These are phyloP conservation scores for Gymnoscelis rufifasciata DNA, from an alignment of 2,888 invertebrate genomes.

Conservation along the genomic window DNA sequence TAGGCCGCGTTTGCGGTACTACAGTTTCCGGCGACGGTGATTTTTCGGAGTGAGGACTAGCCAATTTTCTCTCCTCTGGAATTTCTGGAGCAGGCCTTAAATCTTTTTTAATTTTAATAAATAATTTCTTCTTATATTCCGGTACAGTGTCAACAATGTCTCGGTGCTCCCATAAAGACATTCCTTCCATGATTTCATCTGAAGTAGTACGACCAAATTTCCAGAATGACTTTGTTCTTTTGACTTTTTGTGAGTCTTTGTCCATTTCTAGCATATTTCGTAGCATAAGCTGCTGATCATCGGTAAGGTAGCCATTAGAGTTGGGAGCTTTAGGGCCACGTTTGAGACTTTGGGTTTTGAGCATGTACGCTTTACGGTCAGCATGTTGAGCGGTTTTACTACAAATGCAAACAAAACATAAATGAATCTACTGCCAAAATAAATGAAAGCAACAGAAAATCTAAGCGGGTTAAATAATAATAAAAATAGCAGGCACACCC, in stretches of 20 bases:
- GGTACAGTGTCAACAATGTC: slow-evolving; percentile 87
- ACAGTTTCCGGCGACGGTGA: slow-evolving; percentile 47
- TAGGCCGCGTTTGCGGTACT: slow-evolving; percentile 47
- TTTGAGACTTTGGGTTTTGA: slow-evolving; percentile 72
- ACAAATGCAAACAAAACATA: slow-evolving; percentile 52
- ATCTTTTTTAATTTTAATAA: slow-evolving; percentile 68
- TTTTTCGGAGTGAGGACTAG: slow-evolving; percentile 53
- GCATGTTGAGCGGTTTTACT: slow-evolving; percentile 67
- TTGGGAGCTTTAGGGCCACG: slow-evolving; percentile 55
- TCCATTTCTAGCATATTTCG: slow-evolving; percentile 76
- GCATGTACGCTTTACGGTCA: slow-evolving; percentile 61
- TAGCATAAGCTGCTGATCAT: slow-evolving; percentile 75
- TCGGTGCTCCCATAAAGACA: slow-evolving; percentile 92
- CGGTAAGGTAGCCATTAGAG: slow-evolving; percentile 74
- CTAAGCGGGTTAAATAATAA: slow-evolving; percentile 30
- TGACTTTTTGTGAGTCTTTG: slow-evolving; percentile 83
- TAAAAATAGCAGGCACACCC: slow-evolving; percentile 6
- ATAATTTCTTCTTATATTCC: slow-evolving; percentile 73
- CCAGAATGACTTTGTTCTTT: slow-evolving; percentile 92
- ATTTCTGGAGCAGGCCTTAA: slow-evolving; percentile 64
- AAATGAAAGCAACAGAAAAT: slow-evolving; percentile 40
- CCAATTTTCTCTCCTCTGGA: slow-evolving; percentile 53
- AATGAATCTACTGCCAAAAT: slow-evolving; percentile 40
- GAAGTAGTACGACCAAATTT: slow-evolving; percentile 86
- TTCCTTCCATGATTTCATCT: slow-evolving; percentile 89